Conservation (phyloP, 2,888 invertebrate species). For the Drosophila greeni region DNA sequence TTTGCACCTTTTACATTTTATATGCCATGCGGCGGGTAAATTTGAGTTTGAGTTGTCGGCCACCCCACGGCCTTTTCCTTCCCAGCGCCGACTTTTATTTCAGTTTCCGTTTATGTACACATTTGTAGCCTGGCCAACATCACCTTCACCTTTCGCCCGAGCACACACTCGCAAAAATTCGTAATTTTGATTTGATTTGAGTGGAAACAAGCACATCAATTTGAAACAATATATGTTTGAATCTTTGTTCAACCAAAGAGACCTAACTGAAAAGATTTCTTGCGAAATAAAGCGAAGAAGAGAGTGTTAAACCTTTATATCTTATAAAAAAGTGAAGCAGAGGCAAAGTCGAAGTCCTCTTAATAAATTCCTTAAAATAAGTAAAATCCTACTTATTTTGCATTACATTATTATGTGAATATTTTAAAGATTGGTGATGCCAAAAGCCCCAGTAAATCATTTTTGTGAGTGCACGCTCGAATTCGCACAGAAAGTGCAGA, state of each 20-base stretch:
- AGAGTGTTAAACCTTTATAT: too few species aligned
- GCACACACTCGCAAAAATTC: conserved; percentile 9
- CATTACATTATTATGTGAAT: too few species aligned
- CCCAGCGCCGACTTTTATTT: conserved; percentile 53
- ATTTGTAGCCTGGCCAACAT: conserved; percentile 64
- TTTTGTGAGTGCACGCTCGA: conserved; percentile 6
- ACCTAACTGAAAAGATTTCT: background rate
- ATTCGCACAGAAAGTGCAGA: conserved; percentile 32
- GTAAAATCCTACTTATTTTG: too few species aligned
- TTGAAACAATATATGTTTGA: background rate
- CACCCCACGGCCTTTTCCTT: conserved; percentile 48
- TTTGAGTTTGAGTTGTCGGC: conserved; percentile 56
- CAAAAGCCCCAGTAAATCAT: background rate
- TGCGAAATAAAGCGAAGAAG: too few species aligned
- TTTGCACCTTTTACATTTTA: conserved; percentile 56
- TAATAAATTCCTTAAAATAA: background rate
- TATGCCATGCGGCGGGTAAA: conserved; percentile 45
- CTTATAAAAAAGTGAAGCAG: too few species aligned
- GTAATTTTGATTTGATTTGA: background rate
- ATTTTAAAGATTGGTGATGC: background rate
- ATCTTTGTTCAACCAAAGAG: background rate
- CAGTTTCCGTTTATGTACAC: conserved; percentile 67
- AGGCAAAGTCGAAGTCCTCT: background rate
- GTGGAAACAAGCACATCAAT: too few species aligned
- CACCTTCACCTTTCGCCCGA: conserved; percentile 65